phyloP scores from a whole-genome alignment of 1,140 invertebrate genomes.

The Delia radicum region DNA sequence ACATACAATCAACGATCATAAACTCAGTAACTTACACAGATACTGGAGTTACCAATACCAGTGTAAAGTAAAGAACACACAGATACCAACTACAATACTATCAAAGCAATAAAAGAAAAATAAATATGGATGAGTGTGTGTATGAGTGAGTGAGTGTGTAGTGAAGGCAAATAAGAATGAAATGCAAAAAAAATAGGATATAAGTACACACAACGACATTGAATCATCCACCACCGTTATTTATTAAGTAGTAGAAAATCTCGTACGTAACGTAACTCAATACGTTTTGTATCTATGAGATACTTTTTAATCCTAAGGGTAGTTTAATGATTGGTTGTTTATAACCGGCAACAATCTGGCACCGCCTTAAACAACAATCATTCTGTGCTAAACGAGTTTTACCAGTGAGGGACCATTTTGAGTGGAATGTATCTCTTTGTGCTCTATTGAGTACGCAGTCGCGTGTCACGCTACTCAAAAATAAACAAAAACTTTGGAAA shows the following conservation, averaged over 20 bases:
- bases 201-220: background rate
- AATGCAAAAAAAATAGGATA: no score
- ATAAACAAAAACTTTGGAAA: background rate
- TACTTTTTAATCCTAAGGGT: background rate
- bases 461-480: background rate
- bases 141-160: no score
- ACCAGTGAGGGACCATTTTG: background rate
- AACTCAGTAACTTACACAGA: background rate
- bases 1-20: background rate
- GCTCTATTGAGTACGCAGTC: background rate
- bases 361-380: background rate
- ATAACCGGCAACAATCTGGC: background rate
- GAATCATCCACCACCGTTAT: background rate
- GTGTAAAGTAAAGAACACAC: background rate
- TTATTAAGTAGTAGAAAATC: background rate
- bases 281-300: background rate
- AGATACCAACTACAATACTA: no score
- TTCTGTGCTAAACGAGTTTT: background rate
- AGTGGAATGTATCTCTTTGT: background rate
- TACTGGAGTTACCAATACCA: background rate
- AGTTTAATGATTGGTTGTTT: slow-evolving; percentile 2
- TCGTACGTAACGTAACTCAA: background rate
- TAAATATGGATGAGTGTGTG: no score
- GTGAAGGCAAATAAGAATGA: no score
- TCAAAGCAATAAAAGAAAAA: no score